These are phyloP conservation scores for Ambastaia sidthimunki DNA, from an alignment of 2,797 vertebrate species.

Conservation along the genomic window DNA sequence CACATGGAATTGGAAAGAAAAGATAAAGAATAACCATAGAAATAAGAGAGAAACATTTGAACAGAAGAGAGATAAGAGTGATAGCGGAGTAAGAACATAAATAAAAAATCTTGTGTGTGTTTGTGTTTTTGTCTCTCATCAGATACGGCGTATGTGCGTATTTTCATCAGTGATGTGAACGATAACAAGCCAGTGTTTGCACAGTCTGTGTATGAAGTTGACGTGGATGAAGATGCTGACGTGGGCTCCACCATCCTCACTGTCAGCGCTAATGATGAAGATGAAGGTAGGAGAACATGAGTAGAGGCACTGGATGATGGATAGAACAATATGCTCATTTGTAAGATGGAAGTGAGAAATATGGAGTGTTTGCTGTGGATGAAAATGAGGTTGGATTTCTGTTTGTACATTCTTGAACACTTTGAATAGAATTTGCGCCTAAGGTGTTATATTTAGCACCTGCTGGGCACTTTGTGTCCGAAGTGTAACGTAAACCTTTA, in stretches of 20 bases:
- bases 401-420: background rate
- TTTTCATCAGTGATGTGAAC: conserved; percentile 89
- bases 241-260: conserved; percentile 83
- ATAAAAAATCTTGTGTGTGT: conserved; percentile 69
- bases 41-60: conserved; percentile 21
- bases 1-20: conserved; percentile 48
- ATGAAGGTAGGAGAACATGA: conserved; percentile 80
- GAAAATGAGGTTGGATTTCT: conserved; percentile 17
- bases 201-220: conserved; percentile 81
- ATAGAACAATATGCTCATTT: conserved; percentile 9
- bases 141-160: conserved; percentile 86
- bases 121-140: conserved; percentile 59
- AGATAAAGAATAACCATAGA: conserved; percentile 52
- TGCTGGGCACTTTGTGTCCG: background rate
- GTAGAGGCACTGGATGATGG: background rate
- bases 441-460: conserved; percentile 11
- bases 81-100: conserved; percentile 53
- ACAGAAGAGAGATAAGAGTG: conserved; percentile 46
- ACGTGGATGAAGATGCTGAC: conserved; percentile 86
- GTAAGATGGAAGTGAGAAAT: background rate
- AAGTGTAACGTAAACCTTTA: background rate
- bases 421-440: background rate
- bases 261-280: conserved; percentile 86
- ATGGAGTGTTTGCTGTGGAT: background rate
- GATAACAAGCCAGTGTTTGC: conserved; percentile 89